Evolutionary conservation across 2,888 invertebrate species (phyloP).

Genomic region (Tricholauxania praeusta): DNA sequence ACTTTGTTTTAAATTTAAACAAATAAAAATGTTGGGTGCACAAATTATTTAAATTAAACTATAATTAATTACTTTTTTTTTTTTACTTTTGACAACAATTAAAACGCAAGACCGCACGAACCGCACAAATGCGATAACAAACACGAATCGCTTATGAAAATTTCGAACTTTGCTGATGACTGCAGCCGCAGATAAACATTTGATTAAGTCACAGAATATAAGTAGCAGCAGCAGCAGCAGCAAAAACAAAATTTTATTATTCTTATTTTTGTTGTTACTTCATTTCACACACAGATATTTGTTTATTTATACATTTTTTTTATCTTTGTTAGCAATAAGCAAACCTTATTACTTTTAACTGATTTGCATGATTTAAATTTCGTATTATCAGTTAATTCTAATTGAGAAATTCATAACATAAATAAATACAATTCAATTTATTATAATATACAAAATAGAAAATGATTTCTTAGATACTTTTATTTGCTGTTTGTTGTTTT

Average conservation of each 20-base stretch:
- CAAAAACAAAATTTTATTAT: slow-evolving; percentile 5
- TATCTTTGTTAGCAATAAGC: not conserved
- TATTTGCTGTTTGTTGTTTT: not conserved
- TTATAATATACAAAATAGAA: not conserved
- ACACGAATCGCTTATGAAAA: not conserved
- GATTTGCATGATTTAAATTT: not conserved
- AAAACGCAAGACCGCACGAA: slow-evolving; percentile 13
- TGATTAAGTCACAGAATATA: slow-evolving; percentile 1
- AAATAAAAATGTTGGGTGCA: too few species aligned
- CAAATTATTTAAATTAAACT: not conserved
- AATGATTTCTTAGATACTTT: not conserved
- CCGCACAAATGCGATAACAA: slow-evolving; percentile 17
- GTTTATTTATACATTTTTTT: slow-evolving; percentile 25
- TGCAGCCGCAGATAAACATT: slow-evolving; percentile 10
- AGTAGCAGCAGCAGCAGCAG: not conserved
- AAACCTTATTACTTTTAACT: not conserved
- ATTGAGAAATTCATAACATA: too few species aligned
- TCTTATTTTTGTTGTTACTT: not conserved
- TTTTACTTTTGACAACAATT: not conserved
- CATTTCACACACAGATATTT: not conserved
- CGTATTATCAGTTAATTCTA: too few species aligned
- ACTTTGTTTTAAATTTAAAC: too few species aligned
- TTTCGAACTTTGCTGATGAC: slow-evolving; percentile 17
- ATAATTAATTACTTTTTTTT: too few species aligned
- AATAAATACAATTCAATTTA: too few species aligned